Base-by-base conservation (phyloP, 2,113 vertebrate genomes). In the Felis chaus region DNA sequence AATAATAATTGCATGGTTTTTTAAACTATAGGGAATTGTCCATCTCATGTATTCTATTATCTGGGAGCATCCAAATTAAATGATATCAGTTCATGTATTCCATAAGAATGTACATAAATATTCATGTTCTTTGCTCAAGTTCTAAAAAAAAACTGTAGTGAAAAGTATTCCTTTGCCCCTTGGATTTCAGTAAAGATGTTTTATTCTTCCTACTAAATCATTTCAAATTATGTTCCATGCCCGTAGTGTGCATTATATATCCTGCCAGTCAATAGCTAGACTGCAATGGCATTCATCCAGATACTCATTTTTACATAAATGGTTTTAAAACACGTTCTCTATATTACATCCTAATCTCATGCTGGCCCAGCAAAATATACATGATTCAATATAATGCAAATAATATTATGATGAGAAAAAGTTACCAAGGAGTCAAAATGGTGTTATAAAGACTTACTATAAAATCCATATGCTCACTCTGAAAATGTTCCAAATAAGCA, bases 391-490 rank as follows among this genome's bases (percentile, higher is more conserved):
- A 97, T 79, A 96, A 89, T 94, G 61, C 85, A 86, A 97, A 83
- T 95, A 97, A 94, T 92, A 96, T 92, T 81, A 97, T 86, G 92
- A 82, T 97, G 95, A 96, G 76, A 95, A 97, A 96, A 95, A 82
- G 81, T 96, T 96, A 97, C 87, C 66, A 95, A 93, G 53, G 57
- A 97, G 76, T 97, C 95, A 97, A 95, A 97, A 95, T 92, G 81
- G 29, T 97, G 84, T 95, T 94, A 83, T 94, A 97, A 96, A 93
- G 71, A 85, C 92, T 96, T 85, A 94, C 89, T 97, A 96, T 94
- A 98, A 97, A 97, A 97, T 86, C 97, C 97, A 98, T 97, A 98
- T 97, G 97, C 81, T 95, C 53, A 48, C n/a, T 94, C 84, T 97
- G 97, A 96, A 96, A 88, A 92, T 91, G 39, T 95, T 97, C 97